phyloP scores from a whole-genome alignment of 64 coral and sea anemone species.

The Exaiptasia diaphana region DNA sequence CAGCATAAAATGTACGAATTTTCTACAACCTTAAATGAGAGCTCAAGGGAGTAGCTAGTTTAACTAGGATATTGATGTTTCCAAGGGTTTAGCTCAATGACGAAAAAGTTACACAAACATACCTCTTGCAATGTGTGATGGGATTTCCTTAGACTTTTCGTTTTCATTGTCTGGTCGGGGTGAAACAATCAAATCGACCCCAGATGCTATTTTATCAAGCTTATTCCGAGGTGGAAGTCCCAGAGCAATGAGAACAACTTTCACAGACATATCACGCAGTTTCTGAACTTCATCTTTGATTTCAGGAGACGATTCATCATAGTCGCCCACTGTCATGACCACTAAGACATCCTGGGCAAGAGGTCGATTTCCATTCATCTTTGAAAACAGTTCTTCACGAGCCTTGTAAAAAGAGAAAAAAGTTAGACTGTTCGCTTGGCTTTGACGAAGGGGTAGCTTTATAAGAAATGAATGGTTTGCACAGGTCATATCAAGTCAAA shows the following conservation, averaged over 20 bases:
- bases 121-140: slow-evolving; percentile 58
- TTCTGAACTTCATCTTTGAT: slow-evolving; percentile 29
- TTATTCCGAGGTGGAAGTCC: neutral
- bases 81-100: no score
- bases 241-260: slow-evolving; percentile 63
- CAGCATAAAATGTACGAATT: no score
- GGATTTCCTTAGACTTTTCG: slow-evolving; percentile 10
- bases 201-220: slow-evolving; percentile 63
- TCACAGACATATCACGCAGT: slow-evolving; percentile 57
- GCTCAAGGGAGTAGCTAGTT: no score
- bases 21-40: no score
- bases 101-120: no score
- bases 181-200: slow-evolving; percentile 56
- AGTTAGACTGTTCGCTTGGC: neutral
- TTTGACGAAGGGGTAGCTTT: neutral
- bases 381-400: slow-evolving; percentile 57
- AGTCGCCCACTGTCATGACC: slow-evolving; percentile 39
- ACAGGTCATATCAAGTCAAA: no score
- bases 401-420: slow-evolving; percentile 15
- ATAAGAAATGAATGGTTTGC: no score
- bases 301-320: slow-evolving; percentile 27
- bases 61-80: no score
- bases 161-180: neutral
- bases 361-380: slow-evolving; percentile 50
- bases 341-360: slow-evolving; percentile 66